Evolutionary conservation across 2,888 invertebrate genomes (phyloP).

Genomic region (Latrodectus hesperus): DNA sequence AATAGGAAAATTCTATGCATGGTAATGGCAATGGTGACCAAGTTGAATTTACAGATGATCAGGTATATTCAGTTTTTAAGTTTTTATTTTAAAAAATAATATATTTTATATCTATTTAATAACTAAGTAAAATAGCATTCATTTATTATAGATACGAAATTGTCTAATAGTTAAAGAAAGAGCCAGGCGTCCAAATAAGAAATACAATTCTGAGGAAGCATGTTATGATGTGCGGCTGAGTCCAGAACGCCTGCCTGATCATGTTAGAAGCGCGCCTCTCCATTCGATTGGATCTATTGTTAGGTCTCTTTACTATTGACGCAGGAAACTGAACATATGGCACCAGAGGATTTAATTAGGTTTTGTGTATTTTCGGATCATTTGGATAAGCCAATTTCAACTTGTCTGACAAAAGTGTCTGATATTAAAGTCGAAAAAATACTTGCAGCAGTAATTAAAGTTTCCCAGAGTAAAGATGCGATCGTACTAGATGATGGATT

Average conservation of each 20-base stretch:
- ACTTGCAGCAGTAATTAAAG: not conserved
- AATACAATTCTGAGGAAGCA: not conserved
- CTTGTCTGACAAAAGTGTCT: not conserved
- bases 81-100: no score
- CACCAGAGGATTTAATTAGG: not conserved
- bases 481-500: not conserved
- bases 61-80: no score
- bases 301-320: not conserved
- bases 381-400: not conserved
- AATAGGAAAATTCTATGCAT: no score
- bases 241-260: not conserved
- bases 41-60: no score
- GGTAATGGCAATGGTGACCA: no score
- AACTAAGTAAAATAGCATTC: no score
- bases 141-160: not conserved
- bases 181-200: not conserved
- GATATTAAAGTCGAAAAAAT: not conserved
- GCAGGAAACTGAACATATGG: not conserved
- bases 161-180: not conserved
- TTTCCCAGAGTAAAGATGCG: not conserved
- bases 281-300: not conserved
- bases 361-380: not conserved
- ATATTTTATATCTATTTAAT: no score
- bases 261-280: not conserved
- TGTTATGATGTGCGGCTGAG: not conserved